These are phyloP conservation scores for Microplitis manilae DNA, from an alignment of 2,888 invertebrate genomes.

Conservation along the genomic window DNA sequence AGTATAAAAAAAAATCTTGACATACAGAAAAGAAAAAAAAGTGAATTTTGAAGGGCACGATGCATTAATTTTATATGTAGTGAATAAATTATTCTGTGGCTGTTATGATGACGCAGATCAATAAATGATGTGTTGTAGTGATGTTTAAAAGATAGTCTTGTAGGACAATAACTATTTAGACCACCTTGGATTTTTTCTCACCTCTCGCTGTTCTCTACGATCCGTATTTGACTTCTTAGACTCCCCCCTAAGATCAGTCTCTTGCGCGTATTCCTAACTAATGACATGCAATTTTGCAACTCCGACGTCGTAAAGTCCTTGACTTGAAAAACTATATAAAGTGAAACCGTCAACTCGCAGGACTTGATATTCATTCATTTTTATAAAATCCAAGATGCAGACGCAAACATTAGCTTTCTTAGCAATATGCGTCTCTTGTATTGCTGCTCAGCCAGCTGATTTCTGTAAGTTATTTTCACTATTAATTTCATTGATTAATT, in stretches of 20 bases:
- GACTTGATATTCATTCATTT: slow-evolving; percentile 53
- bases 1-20: background rate
- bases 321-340: slow-evolving; percentile 70
- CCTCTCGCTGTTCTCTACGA: slow-evolving; percentile 21
- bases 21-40: background rate
- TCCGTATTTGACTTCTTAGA: slow-evolving; percentile 49
- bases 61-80: background rate
- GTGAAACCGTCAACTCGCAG: slow-evolving; percentile 63
- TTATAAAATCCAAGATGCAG: slow-evolving; percentile 61
- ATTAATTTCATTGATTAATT: background rate
- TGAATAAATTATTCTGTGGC: background rate
- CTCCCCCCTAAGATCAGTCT: slow-evolving; percentile 45
- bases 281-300: slow-evolving; percentile 70
- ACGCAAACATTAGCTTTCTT: slow-evolving; percentile 44
- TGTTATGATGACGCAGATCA: slow-evolving; percentile 1
- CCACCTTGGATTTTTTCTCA: slow-evolving; percentile 34
- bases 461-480: slow-evolving; percentile 58
- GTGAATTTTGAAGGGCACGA: background rate
- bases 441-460: slow-evolving; percentile 51
- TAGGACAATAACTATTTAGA: slow-evolving; percentile 31
- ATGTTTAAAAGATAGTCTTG: slow-evolving; percentile 12
- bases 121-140: background rate
- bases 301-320: slow-evolving; percentile 66
- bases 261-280: slow-evolving; percentile 60
- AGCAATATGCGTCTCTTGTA: slow-evolving; percentile 51